Evolutionary conservation across 2,113 vertebrate species (phyloP), one percentile per base, ranked within the genome.

Genomic region (Chionodraco myersi): DNA sequence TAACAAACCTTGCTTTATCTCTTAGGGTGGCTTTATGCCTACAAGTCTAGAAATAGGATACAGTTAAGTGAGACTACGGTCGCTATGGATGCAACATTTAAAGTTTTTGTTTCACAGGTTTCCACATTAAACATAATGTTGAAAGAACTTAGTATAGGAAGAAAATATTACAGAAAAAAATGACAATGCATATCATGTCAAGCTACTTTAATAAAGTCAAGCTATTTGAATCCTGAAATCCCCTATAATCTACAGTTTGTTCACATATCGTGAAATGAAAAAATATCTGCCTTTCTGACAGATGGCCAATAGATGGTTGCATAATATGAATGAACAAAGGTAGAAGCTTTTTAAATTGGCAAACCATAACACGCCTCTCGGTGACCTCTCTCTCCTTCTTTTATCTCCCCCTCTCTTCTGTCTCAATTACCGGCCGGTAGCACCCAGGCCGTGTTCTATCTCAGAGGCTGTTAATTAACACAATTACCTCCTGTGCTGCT

Each of bases 391-490:
- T 77, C 26, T 78, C 41, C 26, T 10, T 63, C 51, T 41, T 58
- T 66, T 58, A 45, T 69, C 61, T 41, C 45, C 16, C 41, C 48
- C 10, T 66, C 63, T 61, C 68, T 41, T 76, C 68, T 3, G 2
- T 72, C 62, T 82, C 72, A 71, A 57, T 82, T 80, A 78, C 78
- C 23, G 10, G 60, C 45, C 15, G 5, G 62, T 49, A 79, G 63
- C 70, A 72, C 72, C 59, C 18, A 65, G 71, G 80, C 57, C 65
- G 34, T 41, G 47, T 54, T 83, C 54, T n/a, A 70, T 67, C 79
- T 79, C 64, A 57, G 77, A 81, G 80, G 75, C 75, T 71, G 52
- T 76, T 87, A 89, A 89, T 90, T 90, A 90, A 81, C 26, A 59
- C 54, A 68, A 77, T 79, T 56, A 82, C 63, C 1, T 45, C 67